phyloP scores from a whole-genome alignment of 30 jellyfish, hydroid and myxozoan genomes.

The Turritopsis rubra region DNA sequence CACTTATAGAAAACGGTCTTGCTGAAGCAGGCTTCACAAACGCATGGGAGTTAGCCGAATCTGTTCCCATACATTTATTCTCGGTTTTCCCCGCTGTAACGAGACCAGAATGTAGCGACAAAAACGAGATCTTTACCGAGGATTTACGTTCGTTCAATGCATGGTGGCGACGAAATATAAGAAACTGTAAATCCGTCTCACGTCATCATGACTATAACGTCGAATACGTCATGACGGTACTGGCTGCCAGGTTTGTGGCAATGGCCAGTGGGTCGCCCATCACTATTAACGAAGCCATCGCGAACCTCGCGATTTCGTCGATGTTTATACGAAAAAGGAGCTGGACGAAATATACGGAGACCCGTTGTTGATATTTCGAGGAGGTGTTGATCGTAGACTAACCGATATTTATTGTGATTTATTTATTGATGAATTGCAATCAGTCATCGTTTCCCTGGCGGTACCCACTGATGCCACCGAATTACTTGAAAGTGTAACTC shows the following conservation, averaged over 20 bases:
- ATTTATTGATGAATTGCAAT: slow-evolving; percentile 7
- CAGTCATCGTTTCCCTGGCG: background rate
- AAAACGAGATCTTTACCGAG: background rate
- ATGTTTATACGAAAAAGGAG: background rate
- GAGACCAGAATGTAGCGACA: background rate
- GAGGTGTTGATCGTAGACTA: background rate
- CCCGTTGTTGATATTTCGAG: background rate
- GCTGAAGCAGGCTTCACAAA: slow-evolving; percentile 13
- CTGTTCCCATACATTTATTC: background rate
- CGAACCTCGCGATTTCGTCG: background rate
- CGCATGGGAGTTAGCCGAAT: slow-evolving; percentile 18
- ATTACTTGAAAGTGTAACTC: background rate
- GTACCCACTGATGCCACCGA: background rate
- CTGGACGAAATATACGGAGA: background rate
- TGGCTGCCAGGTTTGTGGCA: slow-evolving; percentile 9
- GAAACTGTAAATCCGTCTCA: no score
- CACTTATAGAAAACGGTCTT: background rate
- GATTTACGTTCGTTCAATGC: background rate
- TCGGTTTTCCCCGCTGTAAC: slow-evolving; percentile 8
- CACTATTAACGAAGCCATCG: slow-evolving; percentile 18
- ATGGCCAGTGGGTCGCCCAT: slow-evolving; percentile 13
- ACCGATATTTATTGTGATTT: slow-evolving; percentile 1
- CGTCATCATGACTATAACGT: background rate
- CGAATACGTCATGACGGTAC: background rate
- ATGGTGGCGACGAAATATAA: slow-evolving; percentile 1